Conservation (phyloP, 1,140 invertebrate genomes). For the Drosophila busckii region DNA sequence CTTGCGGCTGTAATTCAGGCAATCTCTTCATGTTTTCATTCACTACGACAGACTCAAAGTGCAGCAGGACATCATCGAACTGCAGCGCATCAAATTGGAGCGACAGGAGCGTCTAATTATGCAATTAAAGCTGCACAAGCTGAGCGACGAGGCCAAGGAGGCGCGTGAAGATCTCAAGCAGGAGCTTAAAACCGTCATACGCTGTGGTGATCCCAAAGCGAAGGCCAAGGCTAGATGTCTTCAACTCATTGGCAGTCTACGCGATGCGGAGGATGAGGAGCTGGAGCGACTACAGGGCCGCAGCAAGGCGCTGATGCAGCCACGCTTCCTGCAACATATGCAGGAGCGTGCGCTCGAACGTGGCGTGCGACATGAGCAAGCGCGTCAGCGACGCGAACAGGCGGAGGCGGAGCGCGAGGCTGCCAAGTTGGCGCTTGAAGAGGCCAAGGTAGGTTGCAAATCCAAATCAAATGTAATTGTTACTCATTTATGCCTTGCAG, state of each 20-base stretch:
- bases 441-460: slow-evolving; percentile 70
- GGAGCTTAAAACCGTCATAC: slow-evolving; percentile 81
- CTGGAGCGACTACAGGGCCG: slow-evolving; percentile 79
- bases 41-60: slow-evolving; percentile 80
- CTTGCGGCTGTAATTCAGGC: not conserved
- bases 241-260: slow-evolving; percentile 80
- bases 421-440: slow-evolving; percentile 80
- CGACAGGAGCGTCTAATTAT: slow-evolving; percentile 83
- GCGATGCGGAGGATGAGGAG: slow-evolving; percentile 71
- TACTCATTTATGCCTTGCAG: slow-evolving; percentile 19
- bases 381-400: slow-evolving; percentile 81
- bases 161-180: slow-evolving; percentile 81
- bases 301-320: slow-evolving; percentile 81
- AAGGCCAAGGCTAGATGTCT: slow-evolving; percentile 81
- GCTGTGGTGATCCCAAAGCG: slow-evolving; percentile 80
- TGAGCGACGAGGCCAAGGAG: slow-evolving; percentile 81
- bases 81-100: slow-evolving; percentile 83
- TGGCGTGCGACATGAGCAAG: slow-evolving; percentile 82
- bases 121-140: slow-evolving; percentile 83
- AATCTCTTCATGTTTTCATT: not conserved
- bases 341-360: slow-evolving; percentile 82
- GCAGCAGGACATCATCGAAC: slow-evolving; percentile 83
- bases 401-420: slow-evolving; percentile 82
- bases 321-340: slow-evolving; percentile 83
- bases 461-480: too few species aligned